Percentiles rank a stretch among this genome's conserved stretches.
phyloP scores from a whole-genome alignment of 2,888 invertebrate genomes.

The Euclidia mi region DNA sequence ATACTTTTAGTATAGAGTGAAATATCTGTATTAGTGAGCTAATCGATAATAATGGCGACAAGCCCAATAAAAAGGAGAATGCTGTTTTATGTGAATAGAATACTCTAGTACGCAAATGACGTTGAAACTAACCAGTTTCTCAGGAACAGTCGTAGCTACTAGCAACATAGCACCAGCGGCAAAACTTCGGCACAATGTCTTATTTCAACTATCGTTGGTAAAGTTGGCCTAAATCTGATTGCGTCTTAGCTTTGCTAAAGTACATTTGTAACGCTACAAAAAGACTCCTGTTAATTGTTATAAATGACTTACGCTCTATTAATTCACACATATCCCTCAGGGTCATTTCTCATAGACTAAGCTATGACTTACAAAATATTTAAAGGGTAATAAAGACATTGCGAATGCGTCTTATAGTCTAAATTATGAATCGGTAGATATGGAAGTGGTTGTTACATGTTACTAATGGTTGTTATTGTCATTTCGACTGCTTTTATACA shows the following conservation, averaged over 20 bases:
- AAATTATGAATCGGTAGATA: constrained; percentile 44
- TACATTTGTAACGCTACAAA: not conserved
- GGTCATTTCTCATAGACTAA: not conserved
- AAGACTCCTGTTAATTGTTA: not conserved
- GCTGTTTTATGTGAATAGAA: not conserved
- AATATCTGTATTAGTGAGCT: not conserved
- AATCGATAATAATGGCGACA: constrained; percentile 8
- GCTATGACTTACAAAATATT: constrained; percentile 1
- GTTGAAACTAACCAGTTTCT: too few species aligned
- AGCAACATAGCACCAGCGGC: too few species aligned
- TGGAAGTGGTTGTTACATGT: constrained; percentile 74
- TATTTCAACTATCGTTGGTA: not conserved
- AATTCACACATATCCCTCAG: constrained; percentile 18
- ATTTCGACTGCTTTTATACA: constrained; percentile 75
- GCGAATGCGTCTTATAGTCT: constrained; percentile 41
- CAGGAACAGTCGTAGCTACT: too few species aligned
- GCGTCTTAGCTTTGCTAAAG: not conserved
- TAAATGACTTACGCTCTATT: not conserved
- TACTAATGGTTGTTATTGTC: constrained; percentile 74
- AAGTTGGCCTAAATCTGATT: constrained; percentile 27
- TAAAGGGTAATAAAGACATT: constrained; percentile 14
- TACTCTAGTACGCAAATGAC: too few species aligned
- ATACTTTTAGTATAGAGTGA: not conserved
- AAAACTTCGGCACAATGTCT: too few species aligned
- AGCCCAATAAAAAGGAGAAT: constrained; percentile 6